Evolutionary conservation across 1,140 invertebrate species (phyloP).

Genomic region (Drosophila kepulauana): DNA sequence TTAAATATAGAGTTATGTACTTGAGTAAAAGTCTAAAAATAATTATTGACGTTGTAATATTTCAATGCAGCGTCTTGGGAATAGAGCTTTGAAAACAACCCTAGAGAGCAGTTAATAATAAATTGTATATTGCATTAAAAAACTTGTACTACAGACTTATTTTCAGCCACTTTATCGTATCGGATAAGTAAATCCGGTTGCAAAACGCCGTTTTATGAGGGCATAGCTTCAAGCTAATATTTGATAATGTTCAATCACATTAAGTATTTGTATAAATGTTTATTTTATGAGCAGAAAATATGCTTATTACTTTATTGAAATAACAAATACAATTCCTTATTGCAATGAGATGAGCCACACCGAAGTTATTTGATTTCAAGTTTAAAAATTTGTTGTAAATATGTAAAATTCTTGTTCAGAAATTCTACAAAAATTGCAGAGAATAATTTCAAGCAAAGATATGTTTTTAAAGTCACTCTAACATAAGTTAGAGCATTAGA

Average conservation of each 20-base stretch:
- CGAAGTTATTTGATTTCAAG: no score
- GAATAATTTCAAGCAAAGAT: no score
- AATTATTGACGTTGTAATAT: neutral
- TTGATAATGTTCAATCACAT: no score
- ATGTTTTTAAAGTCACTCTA: no score
- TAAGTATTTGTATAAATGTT: no score
- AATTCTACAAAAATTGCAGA: no score
- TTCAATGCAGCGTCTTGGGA: neutral
- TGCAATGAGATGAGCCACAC: no score
- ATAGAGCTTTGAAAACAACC: neutral
- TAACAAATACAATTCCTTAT: no score
- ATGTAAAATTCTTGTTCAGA: no score
- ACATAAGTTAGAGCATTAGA: neutral
- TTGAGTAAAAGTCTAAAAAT: neutral
- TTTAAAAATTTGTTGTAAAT: no score
- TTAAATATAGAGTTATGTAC: neutral
- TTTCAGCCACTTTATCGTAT: neutral
- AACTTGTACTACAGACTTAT: neutral
- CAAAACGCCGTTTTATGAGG: neutral
- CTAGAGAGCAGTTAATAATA: neutral
- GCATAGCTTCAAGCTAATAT: neutral
- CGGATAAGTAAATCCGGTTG: neutral
- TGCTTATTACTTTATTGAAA: no score
- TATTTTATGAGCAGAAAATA: no score
- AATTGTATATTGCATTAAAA: neutral